Conservation (phyloP, 2,888 invertebrate genomes). For the Chalcis sispes region DNA sequence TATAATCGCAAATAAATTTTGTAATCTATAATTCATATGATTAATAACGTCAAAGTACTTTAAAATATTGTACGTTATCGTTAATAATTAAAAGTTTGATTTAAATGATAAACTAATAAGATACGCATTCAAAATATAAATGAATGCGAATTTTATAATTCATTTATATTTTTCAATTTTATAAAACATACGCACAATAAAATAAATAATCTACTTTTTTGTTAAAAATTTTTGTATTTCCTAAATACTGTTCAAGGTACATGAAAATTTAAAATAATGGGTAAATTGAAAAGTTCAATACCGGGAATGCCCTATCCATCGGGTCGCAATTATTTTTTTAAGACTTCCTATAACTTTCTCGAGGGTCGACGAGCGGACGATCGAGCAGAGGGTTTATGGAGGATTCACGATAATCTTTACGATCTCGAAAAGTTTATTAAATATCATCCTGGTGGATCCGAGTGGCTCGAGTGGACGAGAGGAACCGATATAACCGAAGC, state of each 20-base stretch:
- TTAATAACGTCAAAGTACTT: no score
- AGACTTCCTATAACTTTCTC: constrained; percentile 80
- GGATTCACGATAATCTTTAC: constrained; percentile 87
- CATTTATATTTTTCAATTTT: no score
- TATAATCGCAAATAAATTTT: no score
- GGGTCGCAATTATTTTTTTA: constrained; percentile 72
- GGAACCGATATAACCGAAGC: constrained; percentile 89
- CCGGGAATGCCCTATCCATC: constrained; percentile 78
- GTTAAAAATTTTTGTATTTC: not conserved
- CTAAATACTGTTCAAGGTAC: not conserved
- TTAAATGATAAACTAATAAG: no score
- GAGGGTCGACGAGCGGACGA: constrained; percentile 82
- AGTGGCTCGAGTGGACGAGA: constrained; percentile 85
- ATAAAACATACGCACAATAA: no score
- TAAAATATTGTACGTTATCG: no score
- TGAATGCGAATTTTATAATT: no score
- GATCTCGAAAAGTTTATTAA: constrained; percentile 88
- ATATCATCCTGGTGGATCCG: constrained; percentile 90
- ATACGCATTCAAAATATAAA: no score
- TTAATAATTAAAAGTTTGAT: no score
- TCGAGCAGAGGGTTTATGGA: constrained; percentile 87
- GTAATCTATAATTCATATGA: no score
- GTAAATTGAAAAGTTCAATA: constrained; percentile 75
- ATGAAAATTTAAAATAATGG: constrained; percentile 42
- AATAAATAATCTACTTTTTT: not conserved